Conservation (phyloP, 2,888 invertebrate genomes). For the Elgonia sp. region DNA sequence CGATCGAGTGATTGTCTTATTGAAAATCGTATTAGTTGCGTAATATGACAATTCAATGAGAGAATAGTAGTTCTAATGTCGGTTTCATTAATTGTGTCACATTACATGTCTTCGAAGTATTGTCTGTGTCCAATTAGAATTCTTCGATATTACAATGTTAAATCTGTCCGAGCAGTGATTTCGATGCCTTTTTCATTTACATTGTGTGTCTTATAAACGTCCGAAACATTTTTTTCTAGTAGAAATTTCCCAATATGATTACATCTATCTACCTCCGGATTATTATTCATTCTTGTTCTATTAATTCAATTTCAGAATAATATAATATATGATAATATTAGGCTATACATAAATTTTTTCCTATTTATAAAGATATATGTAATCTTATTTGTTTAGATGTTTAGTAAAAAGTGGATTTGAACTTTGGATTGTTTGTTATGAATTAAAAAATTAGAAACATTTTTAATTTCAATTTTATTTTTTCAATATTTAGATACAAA, state of each 20-base stretch:
- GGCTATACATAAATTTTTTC: too few species aligned
- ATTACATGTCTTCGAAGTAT: conserved; percentile 59
- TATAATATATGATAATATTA: too few species aligned
- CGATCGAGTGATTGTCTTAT: conserved; percentile 52
- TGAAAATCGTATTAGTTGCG: conserved; percentile 70
- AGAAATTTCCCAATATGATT: conserved; percentile 23
- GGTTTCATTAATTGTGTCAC: conserved; percentile 66
- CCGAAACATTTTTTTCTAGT: not conserved
- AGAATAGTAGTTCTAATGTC: conserved; percentile 43
- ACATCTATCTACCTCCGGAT: not conserved
- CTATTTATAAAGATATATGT: too few species aligned
- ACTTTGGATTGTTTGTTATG: too few species aligned
- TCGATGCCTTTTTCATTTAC: conserved; percentile 59
- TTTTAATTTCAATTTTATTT: too few species aligned
- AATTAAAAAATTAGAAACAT: too few species aligned
- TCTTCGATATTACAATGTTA: conserved; percentile 51
- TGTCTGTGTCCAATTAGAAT: conserved; percentile 66
- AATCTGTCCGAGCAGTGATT: conserved; percentile 53
- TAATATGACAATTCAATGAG: conserved; percentile 68
- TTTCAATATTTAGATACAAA: too few species aligned
- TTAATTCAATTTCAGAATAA: not conserved
- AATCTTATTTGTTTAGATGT: too few species aligned
- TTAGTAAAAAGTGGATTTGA: too few species aligned
- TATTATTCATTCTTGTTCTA: not conserved
- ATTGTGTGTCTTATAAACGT: conserved; percentile 8